Evolutionary conservation across 2,113 vertebrate species (phyloP).

Genomic region (Poicephalus gulielmi): DNA sequence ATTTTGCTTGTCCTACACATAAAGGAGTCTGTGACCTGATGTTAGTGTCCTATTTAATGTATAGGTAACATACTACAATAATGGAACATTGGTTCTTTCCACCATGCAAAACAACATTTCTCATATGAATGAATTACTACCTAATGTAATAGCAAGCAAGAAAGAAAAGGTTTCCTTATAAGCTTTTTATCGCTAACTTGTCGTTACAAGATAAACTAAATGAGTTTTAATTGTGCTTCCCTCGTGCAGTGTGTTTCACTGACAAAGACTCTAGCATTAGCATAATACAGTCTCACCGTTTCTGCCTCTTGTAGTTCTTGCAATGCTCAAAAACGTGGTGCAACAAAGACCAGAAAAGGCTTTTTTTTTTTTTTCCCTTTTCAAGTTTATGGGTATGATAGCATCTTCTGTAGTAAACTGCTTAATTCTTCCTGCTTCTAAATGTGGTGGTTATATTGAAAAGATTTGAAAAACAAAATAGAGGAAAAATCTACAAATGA

Average conservation of each 20-base stretch:
- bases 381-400: not conserved
- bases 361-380: not conserved
- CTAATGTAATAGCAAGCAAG: not conserved
- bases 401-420: not conserved
- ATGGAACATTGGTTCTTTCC: not conserved
- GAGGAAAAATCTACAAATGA: not conserved
- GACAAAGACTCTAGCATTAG: not conserved
- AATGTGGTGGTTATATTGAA: not conserved
- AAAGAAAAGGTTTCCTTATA: slow-evolving; percentile 7
- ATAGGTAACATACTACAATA: not conserved
- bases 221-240: slow-evolving; percentile 54
- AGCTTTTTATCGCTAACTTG: slow-evolving; percentile 27
- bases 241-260: not conserved
- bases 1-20: slow-evolving; percentile 17
- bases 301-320: not conserved
- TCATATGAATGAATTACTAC: not conserved
- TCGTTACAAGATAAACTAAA: slow-evolving; percentile 52
- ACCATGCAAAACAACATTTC: not conserved
- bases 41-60: slow-evolving; percentile 35
- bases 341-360: not conserved
- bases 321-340: not conserved
- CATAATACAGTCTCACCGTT: not conserved
- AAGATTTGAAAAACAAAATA: not conserved
- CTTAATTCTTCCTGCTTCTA: not conserved
- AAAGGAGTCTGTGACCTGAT: slow-evolving; percentile 20